Evolutionary conservation across 2,113 vertebrate genomes (phyloP), one percentile per base, ranked within the genome.

Genomic region (Gymnogyps californianus): DNA sequence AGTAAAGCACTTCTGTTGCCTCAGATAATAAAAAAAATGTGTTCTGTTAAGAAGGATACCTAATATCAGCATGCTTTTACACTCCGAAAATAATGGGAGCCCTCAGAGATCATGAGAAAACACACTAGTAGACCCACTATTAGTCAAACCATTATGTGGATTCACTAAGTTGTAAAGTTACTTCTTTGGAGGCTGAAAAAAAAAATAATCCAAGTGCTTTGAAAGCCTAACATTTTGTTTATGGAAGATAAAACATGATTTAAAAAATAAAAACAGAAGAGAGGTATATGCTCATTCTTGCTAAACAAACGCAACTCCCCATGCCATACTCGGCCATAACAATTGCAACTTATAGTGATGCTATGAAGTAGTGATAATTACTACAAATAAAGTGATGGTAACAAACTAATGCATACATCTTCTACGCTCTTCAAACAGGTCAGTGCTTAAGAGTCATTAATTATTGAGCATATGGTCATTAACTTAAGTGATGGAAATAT

Each of bases 301-400:
- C 16, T 85, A 54, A 70, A n/a, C 29, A 64, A 46, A 46, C 0
- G 0, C 74, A 75, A n/a, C 8, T 40, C 16, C 32, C 32, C 29
- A 19, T 18, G 32, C 21, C 31, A 28, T 19, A 62, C 11, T 92
- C 5, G 0, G 38, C 82, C n/a, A 18, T 13, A 75, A 71, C 26
- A 38, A 36, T 2, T 71, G 18, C 31, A 34, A 6, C 24, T 40
- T 29, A 9, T 0, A 1, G 64, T 29, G n/a, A 40, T 51, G 46
- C 16, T 49, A 19, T 10, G 16, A 66, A 51, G 22, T 24, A 54
- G 36, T 12, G 47, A 38, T 9, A 46, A 65, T 16, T 47, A 6
- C 54, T 38, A 32, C 0, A 5, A 67, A 38, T 44, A 46, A 55
- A 65, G 24, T 3, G 20, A 77, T 25, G 28, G 25, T 18, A 66